Conservation (phyloP, 2,113 vertebrate species). For the Scophthalmus maximus region DNA sequence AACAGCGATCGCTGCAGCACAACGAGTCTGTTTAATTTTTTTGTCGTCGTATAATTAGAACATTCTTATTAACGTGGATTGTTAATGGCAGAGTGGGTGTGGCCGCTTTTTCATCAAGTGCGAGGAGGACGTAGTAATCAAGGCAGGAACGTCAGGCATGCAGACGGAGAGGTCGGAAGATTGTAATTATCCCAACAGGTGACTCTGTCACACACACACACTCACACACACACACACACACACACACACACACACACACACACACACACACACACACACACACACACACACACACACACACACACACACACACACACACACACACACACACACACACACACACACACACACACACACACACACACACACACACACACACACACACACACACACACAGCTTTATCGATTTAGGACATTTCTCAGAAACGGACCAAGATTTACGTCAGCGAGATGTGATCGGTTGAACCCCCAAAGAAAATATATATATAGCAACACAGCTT, state of each 20-base stretch:
- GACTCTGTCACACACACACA: background rate
- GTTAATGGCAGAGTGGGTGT: background rate
- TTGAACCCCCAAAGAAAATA: no score
- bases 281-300: background rate
- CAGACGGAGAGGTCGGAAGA: conserved; percentile 9
- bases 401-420: no score
- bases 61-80: background rate
- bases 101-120: conserved; percentile 35
- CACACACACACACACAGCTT: no score
- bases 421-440: no score
- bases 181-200: conserved; percentile 48
- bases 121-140: conserved; percentile 22
- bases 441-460: no score
- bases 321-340: no score
- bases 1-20: background rate
- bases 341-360: no score
- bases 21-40: background rate
- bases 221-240: background rate
- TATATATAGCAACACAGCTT: no score
- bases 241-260: background rate
- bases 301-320: background rate
- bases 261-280: background rate
- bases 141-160: conserved; percentile 47
- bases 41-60: background rate
- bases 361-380: no score